Conservation (phyloP, 2,797 vertebrate species). For the Psittacula derbiana region DNA sequence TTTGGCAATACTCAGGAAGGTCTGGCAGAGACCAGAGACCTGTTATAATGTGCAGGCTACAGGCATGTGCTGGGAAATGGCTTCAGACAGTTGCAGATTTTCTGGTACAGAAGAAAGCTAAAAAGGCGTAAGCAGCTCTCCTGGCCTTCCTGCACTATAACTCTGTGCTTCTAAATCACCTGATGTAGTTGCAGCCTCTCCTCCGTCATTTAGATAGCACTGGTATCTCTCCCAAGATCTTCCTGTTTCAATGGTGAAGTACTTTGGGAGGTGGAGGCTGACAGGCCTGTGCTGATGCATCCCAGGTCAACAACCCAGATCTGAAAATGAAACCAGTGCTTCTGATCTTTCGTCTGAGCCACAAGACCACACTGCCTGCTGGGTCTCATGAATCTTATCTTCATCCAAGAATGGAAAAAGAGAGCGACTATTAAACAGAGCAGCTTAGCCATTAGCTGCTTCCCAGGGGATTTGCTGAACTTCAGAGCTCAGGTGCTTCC, state of each 20-base stretch:
- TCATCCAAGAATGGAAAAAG: neutral
- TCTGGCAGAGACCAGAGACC: neutral
- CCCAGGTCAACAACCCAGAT: neutral
- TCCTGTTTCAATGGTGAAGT: neutral
- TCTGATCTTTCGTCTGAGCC: neutral
- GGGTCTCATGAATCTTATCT: neutral
- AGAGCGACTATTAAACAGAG: neutral
- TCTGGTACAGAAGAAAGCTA: neutral
- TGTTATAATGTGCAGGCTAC: neutral
- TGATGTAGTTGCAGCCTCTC: neutral
- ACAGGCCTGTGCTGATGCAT: neutral
- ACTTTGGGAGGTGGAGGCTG: neutral
- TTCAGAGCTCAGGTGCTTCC: neutral
- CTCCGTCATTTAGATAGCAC: neutral
- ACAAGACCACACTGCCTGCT: neutral
- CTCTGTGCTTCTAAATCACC: neutral
- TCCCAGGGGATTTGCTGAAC: neutral
- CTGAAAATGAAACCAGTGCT: neutral
- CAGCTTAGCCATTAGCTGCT: neutral
- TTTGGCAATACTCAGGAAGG: neutral
- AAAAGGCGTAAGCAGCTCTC: neutral
- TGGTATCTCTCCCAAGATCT: neutral
- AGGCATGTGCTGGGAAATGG: neutral
- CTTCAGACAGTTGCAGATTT: neutral
- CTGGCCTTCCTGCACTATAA: neutral